Evolutionary conservation across 2,888 invertebrate genomes (phyloP).

Genomic region (Trypoxylon attenuatum): DNA sequence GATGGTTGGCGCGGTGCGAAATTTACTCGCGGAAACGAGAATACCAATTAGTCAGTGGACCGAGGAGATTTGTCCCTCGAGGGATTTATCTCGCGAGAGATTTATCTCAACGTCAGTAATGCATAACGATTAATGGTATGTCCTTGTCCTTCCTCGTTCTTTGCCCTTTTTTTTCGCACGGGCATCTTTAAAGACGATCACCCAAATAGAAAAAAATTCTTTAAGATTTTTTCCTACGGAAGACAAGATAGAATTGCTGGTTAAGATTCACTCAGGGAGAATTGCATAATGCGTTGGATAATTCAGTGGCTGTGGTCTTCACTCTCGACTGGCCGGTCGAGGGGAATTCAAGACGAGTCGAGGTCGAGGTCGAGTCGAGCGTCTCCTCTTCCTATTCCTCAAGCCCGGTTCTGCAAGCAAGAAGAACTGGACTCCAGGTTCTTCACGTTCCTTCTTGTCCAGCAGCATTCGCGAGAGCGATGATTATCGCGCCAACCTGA

Average conservation of each 20-base stretch:
- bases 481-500: slow-evolving; percentile 47
- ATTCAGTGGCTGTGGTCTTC: slow-evolving; percentile 39
- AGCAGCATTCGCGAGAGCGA: slow-evolving; percentile 21
- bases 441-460: slow-evolving; percentile 37
- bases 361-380: slow-evolving; percentile 26
- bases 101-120: slow-evolving; percentile 21
- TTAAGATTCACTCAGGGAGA: slow-evolving; percentile 9
- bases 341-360: slow-evolving; percentile 13
- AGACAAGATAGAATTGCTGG: too few species aligned
- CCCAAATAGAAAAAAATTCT: too few species aligned
- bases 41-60: slow-evolving; percentile 34
- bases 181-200: slow-evolving; percentile 8
- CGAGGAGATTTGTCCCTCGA: background rate
- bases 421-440: slow-evolving; percentile 52
- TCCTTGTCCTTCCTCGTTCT: background rate
- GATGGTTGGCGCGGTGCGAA: slow-evolving; percentile 10
- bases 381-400: slow-evolving; percentile 8
- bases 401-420: slow-evolving; percentile 4
- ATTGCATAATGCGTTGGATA: slow-evolving; percentile 42
- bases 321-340: slow-evolving; percentile 35
- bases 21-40: slow-evolving; percentile 25
- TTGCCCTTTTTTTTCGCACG: background rate
- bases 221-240: too few species aligned
- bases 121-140: slow-evolving; percentile 8
- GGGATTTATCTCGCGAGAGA: slow-evolving; percentile 24